Percentiles rank a stretch among this genome's conserved stretches.
Evolutionary conservation across 1,140 invertebrate genomes (phyloP).

Genomic region (Hetaerina americana): DNA sequence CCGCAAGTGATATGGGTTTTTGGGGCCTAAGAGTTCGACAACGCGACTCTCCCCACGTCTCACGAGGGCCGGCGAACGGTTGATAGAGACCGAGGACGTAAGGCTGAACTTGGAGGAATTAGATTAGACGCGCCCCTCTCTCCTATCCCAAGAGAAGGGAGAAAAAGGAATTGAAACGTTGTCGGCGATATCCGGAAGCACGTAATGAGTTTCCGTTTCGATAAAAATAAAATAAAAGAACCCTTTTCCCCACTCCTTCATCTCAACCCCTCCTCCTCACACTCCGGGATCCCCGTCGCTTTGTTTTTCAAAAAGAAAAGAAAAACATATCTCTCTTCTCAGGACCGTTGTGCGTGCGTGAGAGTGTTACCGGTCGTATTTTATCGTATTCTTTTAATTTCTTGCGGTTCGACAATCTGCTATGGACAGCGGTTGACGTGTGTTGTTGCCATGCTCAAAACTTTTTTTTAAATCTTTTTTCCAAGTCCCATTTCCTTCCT

Average conservation of each 20-base stretch:
- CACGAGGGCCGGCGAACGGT: too few species aligned
- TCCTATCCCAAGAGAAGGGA: neutral
- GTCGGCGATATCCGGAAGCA: neutral
- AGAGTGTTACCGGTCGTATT: neutral
- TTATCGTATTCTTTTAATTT: slow-evolving; percentile 1
- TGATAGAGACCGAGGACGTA: neutral
- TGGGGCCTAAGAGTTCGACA: too few species aligned
- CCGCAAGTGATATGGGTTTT: too few species aligned
- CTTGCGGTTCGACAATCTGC: neutral
- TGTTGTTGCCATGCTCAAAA: too few species aligned
- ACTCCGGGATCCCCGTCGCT: neutral
- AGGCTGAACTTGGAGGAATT: neutral
- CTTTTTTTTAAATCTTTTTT: too few species aligned
- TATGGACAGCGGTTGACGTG: neutral
- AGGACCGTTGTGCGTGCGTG: too few species aligned
- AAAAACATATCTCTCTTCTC: neutral
- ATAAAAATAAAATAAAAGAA: neutral
- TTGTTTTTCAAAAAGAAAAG: neutral
- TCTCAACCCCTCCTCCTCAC: neutral
- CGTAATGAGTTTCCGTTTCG: neutral
- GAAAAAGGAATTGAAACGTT: neutral
- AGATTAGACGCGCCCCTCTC: too few species aligned
- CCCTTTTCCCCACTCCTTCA: neutral
- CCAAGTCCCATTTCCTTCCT: neutral
- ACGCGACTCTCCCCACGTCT: too few species aligned